These are phyloP conservation scores for Noctua janthina DNA, from an alignment of 2,888 invertebrate species.

Conservation along the genomic window DNA sequence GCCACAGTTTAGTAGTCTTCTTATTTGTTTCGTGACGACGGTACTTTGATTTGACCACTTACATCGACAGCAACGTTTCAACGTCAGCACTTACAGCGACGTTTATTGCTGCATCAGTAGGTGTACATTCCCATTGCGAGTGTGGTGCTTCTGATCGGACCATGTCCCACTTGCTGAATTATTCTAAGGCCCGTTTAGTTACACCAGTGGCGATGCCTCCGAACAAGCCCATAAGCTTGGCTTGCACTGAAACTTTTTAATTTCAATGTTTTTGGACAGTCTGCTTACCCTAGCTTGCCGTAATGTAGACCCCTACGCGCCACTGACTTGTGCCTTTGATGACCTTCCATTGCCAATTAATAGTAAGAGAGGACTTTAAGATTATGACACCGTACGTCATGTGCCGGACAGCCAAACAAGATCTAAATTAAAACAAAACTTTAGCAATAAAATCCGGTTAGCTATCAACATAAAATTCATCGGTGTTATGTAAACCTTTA, in stretches of 20 bases:
- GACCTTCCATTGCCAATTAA: not conserved
- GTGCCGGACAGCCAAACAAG: not conserved
- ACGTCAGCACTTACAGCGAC: too few species aligned
- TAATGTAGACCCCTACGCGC: not conserved
- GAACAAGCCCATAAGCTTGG: not conserved
- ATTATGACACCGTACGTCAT: not conserved
- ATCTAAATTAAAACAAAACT: not conserved
- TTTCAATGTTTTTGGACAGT: not conserved
- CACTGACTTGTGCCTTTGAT: not conserved
- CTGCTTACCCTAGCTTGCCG: not conserved
- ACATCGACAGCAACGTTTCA: too few species aligned
- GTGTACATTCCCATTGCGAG: not conserved
- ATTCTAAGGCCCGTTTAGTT: not conserved
- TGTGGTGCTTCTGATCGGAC: not conserved
- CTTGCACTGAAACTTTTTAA: not conserved
- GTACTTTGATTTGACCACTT: too few species aligned
- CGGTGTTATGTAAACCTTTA: conserved; percentile 1
- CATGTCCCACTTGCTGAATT: not conserved
- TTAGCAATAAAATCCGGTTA: not conserved
- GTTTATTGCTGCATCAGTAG: too few species aligned
- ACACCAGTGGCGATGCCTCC: not conserved
- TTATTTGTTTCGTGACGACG: not conserved
- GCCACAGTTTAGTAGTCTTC: not conserved
- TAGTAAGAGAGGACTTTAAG: not conserved
- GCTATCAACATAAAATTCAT: conserved; percentile 11